Percentiles rank a stretch among this genome's conserved stretches.
Evolutionary conservation across 2,888 invertebrate genomes (phyloP).

Genomic region (Harpalus rubripes): DNA sequence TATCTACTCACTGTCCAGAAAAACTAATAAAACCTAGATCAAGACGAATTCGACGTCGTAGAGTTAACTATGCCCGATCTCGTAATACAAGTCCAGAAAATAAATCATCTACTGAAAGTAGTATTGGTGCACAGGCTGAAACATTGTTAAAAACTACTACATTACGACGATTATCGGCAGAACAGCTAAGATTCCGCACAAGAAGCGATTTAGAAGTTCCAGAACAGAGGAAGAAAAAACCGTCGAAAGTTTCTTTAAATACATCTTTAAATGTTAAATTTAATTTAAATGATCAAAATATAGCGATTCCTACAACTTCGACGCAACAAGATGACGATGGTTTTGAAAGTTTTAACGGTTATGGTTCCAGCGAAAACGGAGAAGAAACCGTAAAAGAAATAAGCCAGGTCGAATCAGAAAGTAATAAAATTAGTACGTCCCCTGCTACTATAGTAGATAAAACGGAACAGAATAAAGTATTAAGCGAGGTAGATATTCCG

Average conservation of each 20-base stretch:
- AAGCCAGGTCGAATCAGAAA: slow-evolving; percentile 78
- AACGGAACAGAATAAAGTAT: neutral
- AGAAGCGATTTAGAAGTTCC: slow-evolving; percentile 29
- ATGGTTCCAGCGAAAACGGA: slow-evolving; percentile 86
- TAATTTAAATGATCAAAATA: slow-evolving; percentile 52
- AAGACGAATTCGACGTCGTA: slow-evolving; percentile 58
- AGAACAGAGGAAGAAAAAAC: slow-evolving; percentile 53
- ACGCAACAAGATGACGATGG: slow-evolving; percentile 85
- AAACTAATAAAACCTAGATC: slow-evolving; percentile 72
- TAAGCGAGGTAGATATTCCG: slow-evolving; percentile 29
- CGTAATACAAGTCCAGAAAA: slow-evolving; percentile 42
- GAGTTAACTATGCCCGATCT: slow-evolving; percentile 21
- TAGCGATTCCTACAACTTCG: slow-evolving; percentile 11
- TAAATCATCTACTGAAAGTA: slow-evolving; percentile 61
- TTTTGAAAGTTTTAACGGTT: slow-evolving; percentile 91
- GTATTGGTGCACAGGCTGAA: slow-evolving; percentile 24
- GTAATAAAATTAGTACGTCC: slow-evolving; percentile 8
- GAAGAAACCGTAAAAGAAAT: slow-evolving; percentile 75
- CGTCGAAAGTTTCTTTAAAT: slow-evolving; percentile 29
- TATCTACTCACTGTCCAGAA: slow-evolving; percentile 81
- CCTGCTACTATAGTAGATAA: slow-evolving; percentile 32
- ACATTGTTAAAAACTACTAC: neutral
- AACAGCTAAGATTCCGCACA: slow-evolving; percentile 44
- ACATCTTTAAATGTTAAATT: slow-evolving; percentile 52
- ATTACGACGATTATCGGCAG: slow-evolving; percentile 36